phyloP scores from a whole-genome alignment of 2,797 vertebrate genomes.

The Bradypodion ventrale region DNA sequence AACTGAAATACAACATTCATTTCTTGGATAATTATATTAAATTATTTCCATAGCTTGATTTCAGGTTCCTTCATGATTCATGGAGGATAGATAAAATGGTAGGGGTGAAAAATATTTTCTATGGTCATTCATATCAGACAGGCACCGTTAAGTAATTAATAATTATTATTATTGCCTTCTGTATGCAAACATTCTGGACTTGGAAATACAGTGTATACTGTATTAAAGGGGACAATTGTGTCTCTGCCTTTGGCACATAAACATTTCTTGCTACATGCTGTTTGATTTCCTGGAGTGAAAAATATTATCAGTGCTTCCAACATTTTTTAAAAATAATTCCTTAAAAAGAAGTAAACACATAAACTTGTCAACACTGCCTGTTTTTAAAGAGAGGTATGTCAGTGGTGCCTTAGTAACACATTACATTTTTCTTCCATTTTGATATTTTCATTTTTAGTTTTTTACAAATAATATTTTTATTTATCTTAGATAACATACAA shows the following conservation, averaged over 20 bases:
- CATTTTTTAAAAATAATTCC: too few species aligned
- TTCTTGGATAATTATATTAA: conserved; percentile 10
- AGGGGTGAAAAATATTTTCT: not conserved
- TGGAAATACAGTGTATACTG: not conserved
- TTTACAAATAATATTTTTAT: too few species aligned
- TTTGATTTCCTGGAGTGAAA: not conserved
- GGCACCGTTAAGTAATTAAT: conserved; percentile 6
- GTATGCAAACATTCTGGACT: not conserved
- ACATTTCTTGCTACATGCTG: not conserved
- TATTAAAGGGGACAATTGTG: not conserved
- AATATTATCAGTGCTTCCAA: not conserved
- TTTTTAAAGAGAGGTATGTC: not conserved
- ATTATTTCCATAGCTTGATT: conserved; percentile 19
- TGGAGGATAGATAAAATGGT: not conserved
- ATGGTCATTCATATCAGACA: not conserved
- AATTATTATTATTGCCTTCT: not conserved
- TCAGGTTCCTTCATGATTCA: conserved; percentile 7
- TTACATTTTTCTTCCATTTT: too few species aligned
- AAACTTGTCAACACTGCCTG: too few species aligned
- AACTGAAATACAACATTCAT: conserved; percentile 16
- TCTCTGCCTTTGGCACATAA: not conserved
- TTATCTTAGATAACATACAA: too few species aligned
- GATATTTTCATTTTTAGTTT: too few species aligned
- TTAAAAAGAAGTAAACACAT: too few species aligned
- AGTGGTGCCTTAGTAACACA: too few species aligned